Base-by-base conservation (phyloP, 2,888 invertebrate genomes). In the Crocallis elinguaria region DNA sequence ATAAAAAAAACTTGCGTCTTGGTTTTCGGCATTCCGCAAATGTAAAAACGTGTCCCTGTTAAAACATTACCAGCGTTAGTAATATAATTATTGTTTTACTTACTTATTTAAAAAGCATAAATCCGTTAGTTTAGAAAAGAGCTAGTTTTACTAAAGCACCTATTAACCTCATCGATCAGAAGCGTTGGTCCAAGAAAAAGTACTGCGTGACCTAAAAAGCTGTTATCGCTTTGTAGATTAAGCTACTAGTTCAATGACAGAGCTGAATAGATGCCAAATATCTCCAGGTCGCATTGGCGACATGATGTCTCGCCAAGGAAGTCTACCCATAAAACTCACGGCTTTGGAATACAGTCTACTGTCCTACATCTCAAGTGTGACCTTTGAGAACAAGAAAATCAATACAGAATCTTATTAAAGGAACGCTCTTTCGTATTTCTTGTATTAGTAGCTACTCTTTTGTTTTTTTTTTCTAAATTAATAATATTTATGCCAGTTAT, bases 291-390 rank as follows among this genome's bases (percentile, higher is more conserved):
- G 62, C 27, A 29, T 4, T 23, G 72, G 70, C 71, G 73, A 61
- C 73, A n/a, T 4, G 6, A 11, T 46, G 73, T 69, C 73, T 74
- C 60, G 73, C 72, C 73, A 71, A 50, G 54, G 58, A 56, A 46
- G 36, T 49, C 35, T 50, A 16, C 23, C 23, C 49, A 42, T 38
- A 56, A 50, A 54, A 54, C 33, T 38, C 43, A 54, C 35, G 19
- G 52, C 41, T 42, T 30, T 30, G 32, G 41, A 23, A 21, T 13
- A 48, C 32, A 37, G 32, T 29, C 45, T 33, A 25, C 16, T 45
- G 37, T 27, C 38, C 55, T 42, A 56, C 17, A 50, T 50, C 36
- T 42, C 32, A 37, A 42, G 35, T 48, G 38, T 48, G 43, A 57
- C 51, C 56, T 57, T 51, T 44, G 13, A 19, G 27, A 32, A 6